Base-by-base conservation (phyloP, 2,797 vertebrate species). In the Siniperca scherzeri region DNA sequence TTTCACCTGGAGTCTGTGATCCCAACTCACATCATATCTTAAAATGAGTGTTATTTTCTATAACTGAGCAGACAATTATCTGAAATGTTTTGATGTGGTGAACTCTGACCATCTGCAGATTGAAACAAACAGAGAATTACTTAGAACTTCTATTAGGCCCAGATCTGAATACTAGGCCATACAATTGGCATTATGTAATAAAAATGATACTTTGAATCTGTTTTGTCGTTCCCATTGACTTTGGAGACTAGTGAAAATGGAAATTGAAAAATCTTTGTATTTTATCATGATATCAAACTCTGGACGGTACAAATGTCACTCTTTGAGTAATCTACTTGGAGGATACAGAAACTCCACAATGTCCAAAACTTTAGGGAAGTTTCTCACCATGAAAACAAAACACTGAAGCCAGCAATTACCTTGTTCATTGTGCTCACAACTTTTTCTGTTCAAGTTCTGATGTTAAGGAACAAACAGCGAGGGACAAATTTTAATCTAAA, bases 61-160 rank as follows among this genome's bases (percentile, higher is more conserved):
- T 50, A 78, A 59, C 10, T 69, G 42, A 64, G 84, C 50, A 72
- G 77, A 62, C 60, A 85, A 36, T 62, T 55, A 64, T 75, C 11
- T 46, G 57, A 62, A 64, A 27, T 3, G 50, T 80, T 85, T 82
- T 80, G 64, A 90, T 84, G 85, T 78, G 53, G 74, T 64, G 48
- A 78, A 76, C 82, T 74, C 53, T 77, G 62, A 50, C 44, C 78
- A 86, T 74, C 70, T 81, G 81, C 66, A 44, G 44, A 80, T 11
- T 30, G 22, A 77, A 81, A 80, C 50, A 86, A 82, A 85, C 61
- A 71, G 27, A 83, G 44, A 56, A 70, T 44, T 64, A 50, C 52
- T 85, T 73, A 69, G 57, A 89, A 70, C 55, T 74, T 82, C n/a
- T 78, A 90, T 85, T 78, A 50, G 61, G 50, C 78, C 64, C 75